phyloP scores from a whole-genome alignment of 2,113 vertebrate genomes.

The Zapus hudsonius region DNA sequence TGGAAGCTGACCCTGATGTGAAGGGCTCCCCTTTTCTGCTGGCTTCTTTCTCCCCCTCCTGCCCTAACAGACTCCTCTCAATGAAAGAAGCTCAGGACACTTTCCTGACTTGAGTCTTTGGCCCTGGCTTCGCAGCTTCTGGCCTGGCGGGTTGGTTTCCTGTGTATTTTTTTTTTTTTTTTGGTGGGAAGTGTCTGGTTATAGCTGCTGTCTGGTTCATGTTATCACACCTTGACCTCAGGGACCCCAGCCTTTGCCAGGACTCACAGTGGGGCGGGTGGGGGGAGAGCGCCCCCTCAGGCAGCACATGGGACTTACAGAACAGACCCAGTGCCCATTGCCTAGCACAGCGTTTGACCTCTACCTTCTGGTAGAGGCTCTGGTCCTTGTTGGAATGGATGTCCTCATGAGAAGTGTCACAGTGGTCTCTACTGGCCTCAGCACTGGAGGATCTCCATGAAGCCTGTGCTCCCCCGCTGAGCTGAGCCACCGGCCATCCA shows the following conservation, averaged over 20 bases:
- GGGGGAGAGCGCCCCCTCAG: not conserved
- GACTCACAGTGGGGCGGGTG: not conserved
- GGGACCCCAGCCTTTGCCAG: not conserved
- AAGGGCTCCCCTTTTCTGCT: not conserved
- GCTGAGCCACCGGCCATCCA: not conserved
- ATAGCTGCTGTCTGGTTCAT: not conserved
- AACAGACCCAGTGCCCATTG: not conserved
- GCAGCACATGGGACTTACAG: not conserved
- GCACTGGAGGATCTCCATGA: not conserved
- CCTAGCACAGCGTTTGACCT: not conserved
- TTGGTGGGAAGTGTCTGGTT: conserved; percentile 54
- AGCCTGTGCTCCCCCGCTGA: not conserved
- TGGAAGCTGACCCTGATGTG: not conserved
- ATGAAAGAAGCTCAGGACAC: not conserved
- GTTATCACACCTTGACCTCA: not conserved
- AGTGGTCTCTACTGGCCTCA: not conserved
- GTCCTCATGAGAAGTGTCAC: conserved; percentile 45
- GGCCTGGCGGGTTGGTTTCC: not conserved
- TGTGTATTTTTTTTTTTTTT: not conserved
- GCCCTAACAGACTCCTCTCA: not conserved
- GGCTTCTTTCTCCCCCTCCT: not conserved
- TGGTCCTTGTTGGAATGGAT: conserved; percentile 48
- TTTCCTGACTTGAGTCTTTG: not conserved
- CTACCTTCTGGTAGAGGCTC: conserved; percentile 48
- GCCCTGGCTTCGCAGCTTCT: conserved; percentile 1